Base-by-base conservation (phyloP, 1,140 invertebrate genomes). In the Adoxophyes honmai region DNA sequence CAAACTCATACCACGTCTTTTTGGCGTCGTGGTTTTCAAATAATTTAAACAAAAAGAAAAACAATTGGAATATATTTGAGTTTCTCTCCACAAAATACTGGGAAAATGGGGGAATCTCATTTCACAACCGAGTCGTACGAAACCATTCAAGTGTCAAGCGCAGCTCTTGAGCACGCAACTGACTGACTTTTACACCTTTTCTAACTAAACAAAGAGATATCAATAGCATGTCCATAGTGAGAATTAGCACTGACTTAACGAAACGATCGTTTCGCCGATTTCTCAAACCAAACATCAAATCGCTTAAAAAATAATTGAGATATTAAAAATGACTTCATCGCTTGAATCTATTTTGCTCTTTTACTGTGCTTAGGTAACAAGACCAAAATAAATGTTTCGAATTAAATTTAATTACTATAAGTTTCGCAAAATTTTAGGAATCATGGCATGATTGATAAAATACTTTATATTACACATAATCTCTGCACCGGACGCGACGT, bases 41-140 rank as follows among this genome's bases (percentile, higher is more conserved):
- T n/a, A n/a, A n/a, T n/a, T n/a, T 11, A 8, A 48, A 18, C 11
- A 28, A 33, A 48, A 18, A 48, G 42, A 48, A 48, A 48, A 18
- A 48, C 21, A 48, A 48, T 48, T n/a, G 28, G n/a, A n/a, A 28
- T 48, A n/a, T 16, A 33, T 33, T 48, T 48, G 11, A 21, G 28
- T 48, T 48, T 48, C 21, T 48, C 42, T 48, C 21, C 16, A 48
- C 21, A 48, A 48, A 28, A 48, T 48, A 48, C 42, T 48, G 42
- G 42, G 42, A 48, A 48, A 48, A 48, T 48, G 4, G 21, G 18
- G 7, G 16, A 21, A 18, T 18, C 18, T 21, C 21, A 21, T 48
- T 48, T 48, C 42, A 48, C 42, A 48, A 18, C 42, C 42, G 42
- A 16, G 11, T 48, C 42, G 16, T 48, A 48, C 42, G 4, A 48